Evolutionary conservation across 2,888 invertebrate species (phyloP), one percentile per base, ranked within the genome.

Genomic region (Orthosia gracilis): DNA sequence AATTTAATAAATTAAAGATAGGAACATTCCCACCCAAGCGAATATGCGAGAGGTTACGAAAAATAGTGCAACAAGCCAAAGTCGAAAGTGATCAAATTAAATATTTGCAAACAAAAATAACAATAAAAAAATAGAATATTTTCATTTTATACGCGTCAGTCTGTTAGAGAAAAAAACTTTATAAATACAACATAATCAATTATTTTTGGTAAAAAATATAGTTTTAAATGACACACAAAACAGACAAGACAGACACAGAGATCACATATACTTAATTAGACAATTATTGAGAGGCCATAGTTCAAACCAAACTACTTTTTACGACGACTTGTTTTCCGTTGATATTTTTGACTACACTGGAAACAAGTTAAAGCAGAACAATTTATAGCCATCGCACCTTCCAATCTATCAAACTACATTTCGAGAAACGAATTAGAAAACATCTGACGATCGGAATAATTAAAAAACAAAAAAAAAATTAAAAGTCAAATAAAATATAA

Each of bases 61-160:
- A 73, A 73, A 80, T 76, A 87, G 76, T 88, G 84, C 81, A 89
- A 83, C 69, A 79, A 73, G 73, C 68, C 52, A 71, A 72, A 54
- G 59, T 26, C 54, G 21, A 67, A 75, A 58, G 18, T 61, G 54
- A 75, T 64, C 26, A 69, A 69, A 78, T 73, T 59, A 73, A 85
- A 71, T 69, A 79, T 72, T 47, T 65, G 73, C 67, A 84, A 85
- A 82, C 26, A 82, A 82, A 58, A 80, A 77, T 65, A 85, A 81
- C 70, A 76, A 71, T 73, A 83, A 76, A 84, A 86, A 77, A 80
- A 82, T 84, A 75, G 49, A 82, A 67, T 47, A 62, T 79, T 58
- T 74, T 79, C 78, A 78, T 80, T 73, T 82, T 67, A 61, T 73
- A 79, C 74, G 78, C 78, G 78, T 88, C 87, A 88, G 88, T 86